These are phyloP conservation scores for Garrulus glandarius DNA, from an alignment of 2,797 vertebrate genomes.

Conservation along the genomic window DNA sequence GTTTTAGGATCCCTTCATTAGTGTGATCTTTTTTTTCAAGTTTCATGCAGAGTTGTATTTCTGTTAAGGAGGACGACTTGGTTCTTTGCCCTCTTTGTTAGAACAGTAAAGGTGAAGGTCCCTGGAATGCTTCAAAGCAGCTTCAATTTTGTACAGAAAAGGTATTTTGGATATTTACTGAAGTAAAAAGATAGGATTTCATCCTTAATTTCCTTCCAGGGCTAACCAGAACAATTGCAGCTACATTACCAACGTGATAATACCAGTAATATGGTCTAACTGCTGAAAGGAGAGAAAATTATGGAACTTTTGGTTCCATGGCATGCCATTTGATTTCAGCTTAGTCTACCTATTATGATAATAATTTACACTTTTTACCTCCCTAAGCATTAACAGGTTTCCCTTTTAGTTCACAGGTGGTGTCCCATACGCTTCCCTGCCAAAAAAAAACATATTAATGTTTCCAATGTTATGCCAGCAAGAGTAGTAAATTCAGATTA, in stretches of 20 bases:
- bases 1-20: neutral
- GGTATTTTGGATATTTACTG: neutral
- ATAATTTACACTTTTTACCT: neutral
- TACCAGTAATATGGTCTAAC: neutral
- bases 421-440: neutral
- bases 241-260: neutral
- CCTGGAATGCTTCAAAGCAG: neutral
- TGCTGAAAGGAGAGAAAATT: neutral
- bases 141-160: neutral
- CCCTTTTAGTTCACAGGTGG: neutral
- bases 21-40: neutral
- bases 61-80: neutral
- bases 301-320: neutral
- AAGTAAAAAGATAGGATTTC: neutral
- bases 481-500: neutral
- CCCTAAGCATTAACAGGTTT: neutral
- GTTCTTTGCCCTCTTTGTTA: neutral
- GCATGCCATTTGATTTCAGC: neutral
- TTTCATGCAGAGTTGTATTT: neutral
- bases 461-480: neutral
- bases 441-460: neutral
- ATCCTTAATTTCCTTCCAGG: neutral
- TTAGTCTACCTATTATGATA: neutral
- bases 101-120: neutral
- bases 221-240: neutral